These are phyloP conservation scores for Bombus cullumanus DNA, from an alignment of 1,140 invertebrate species.

Conservation along the genomic window DNA sequence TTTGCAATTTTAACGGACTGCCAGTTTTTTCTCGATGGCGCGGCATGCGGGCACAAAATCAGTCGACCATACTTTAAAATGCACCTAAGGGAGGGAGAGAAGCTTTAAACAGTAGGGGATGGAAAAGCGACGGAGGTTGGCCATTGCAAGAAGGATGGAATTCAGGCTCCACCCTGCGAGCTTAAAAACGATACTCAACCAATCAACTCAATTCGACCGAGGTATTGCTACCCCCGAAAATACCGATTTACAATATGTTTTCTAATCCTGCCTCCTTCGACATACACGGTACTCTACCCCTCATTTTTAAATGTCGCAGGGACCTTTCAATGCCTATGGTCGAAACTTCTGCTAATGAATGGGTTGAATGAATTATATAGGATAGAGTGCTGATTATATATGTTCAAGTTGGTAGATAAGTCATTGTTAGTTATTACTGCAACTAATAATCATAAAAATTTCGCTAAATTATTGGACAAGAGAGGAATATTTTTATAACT, in stretches of 20 bases:
- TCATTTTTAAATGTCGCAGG: not conserved
- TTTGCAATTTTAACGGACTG: slow-evolving; percentile 42
- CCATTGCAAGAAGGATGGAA: slow-evolving; percentile 28
- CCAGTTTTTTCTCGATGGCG: slow-evolving; percentile 45
- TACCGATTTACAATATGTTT: slow-evolving; percentile 1
- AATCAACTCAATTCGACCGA: slow-evolving; percentile 41
- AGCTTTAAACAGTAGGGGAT: slow-evolving; percentile 12
- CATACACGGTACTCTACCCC: not conserved
- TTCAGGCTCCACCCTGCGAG: slow-evolving; percentile 43
- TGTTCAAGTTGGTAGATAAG: not conserved
- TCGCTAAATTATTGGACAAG: too few species aligned
- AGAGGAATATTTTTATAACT: not conserved
- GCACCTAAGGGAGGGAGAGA: slow-evolving; percentile 13
- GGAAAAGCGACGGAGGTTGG: slow-evolving; percentile 34
- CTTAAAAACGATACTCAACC: slow-evolving; percentile 42
- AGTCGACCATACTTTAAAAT: slow-evolving; percentile 47
- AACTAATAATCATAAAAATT: too few species aligned
- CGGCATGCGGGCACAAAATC: not conserved
- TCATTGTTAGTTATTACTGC: too few species aligned
- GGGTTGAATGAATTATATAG: not conserved
- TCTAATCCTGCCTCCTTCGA: not conserved
- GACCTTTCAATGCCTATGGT: not conserved
- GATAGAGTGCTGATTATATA: not conserved
- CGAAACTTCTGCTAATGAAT: not conserved
- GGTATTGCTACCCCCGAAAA: not conserved